These are phyloP conservation scores for Myanophis thanlyinensis DNA, from an alignment of 2,113 vertebrate species.

Conservation along the genomic window DNA sequence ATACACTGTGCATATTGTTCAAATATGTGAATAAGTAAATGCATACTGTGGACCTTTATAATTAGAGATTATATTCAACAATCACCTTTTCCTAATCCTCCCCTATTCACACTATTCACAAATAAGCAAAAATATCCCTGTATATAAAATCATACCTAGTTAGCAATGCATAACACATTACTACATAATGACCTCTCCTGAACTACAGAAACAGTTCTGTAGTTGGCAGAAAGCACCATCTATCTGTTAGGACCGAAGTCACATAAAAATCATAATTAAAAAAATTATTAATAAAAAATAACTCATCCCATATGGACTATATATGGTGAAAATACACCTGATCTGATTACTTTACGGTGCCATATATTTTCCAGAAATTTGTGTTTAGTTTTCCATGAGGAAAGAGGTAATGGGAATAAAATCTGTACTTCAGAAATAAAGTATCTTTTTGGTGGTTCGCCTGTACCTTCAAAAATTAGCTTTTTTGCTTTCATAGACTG, in stretches of 20 bases:
- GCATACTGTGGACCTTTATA: neutral
- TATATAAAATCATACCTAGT: neutral
- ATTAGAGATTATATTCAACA: neutral
- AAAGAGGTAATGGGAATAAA: neutral
- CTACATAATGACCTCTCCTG: neutral
- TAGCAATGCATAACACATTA: neutral
- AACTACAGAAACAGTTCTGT: neutral
- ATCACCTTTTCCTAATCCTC: neutral
- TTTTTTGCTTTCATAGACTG: neutral
- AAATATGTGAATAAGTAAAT: neutral
- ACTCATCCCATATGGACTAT: neutral
- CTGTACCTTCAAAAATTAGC: neutral
- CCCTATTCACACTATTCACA: neutral
- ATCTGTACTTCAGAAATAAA: neutral
- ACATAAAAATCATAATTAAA: neutral
- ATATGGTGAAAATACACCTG: neutral
- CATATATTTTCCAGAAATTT: neutral
- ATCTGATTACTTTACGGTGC: neutral
- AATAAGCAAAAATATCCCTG: neutral
- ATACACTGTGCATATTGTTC: neutral
- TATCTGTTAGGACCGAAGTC: neutral
- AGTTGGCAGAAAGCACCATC: neutral
- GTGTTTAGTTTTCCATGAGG: neutral
- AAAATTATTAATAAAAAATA: neutral
- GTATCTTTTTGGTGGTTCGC: neutral